phyloP scores from a whole-genome alignment of 92 coral and sea anemone species.

The Porites rus region DNA sequence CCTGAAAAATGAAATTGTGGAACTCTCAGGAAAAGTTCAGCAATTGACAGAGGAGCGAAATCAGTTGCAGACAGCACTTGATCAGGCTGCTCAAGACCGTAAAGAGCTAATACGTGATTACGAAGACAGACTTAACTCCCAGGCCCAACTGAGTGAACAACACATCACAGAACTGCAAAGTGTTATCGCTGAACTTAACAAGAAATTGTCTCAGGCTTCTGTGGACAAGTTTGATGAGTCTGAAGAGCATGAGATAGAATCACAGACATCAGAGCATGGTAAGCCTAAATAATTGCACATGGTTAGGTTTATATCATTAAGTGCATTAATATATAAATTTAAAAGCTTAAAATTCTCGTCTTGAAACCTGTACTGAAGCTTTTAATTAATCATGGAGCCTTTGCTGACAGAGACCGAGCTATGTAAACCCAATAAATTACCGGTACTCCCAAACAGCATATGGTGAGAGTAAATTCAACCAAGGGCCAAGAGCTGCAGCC shows the following conservation, averaged over 20 bases:
- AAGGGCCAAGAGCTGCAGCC: too few species aligned
- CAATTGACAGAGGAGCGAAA: constrained; percentile 92
- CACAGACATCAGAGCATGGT: constrained; percentile 95
- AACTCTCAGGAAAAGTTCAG: constrained; percentile 82
- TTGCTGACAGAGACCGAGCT: too few species aligned
- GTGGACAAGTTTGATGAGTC: constrained; percentile 94
- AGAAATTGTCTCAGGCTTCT: constrained; percentile 77
- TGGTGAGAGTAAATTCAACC: too few species aligned
- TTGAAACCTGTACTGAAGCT: too few species aligned
- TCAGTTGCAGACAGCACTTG: constrained; percentile 67
- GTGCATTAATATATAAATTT: too few species aligned
- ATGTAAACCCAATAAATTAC: too few species aligned
- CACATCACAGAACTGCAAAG: constrained; percentile 97
- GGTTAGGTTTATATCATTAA: too few species aligned
- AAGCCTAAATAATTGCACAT: constrained; percentile 7
- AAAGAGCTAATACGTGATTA: constrained; percentile 87
- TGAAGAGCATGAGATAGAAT: constrained; percentile 88
- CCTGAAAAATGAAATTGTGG: constrained; percentile 94
- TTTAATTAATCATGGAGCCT: too few species aligned
- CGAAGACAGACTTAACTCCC: constrained; percentile 84
- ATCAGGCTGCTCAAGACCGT: constrained; percentile 72
- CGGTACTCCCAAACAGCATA: too few species aligned
- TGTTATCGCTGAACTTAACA: constrained; percentile 94
- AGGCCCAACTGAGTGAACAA: constrained; percentile 90
- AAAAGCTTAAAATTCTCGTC: too few species aligned